Evolutionary conservation across 2,797 vertebrate genomes (phyloP).

Genomic region (Falco naumanni): DNA sequence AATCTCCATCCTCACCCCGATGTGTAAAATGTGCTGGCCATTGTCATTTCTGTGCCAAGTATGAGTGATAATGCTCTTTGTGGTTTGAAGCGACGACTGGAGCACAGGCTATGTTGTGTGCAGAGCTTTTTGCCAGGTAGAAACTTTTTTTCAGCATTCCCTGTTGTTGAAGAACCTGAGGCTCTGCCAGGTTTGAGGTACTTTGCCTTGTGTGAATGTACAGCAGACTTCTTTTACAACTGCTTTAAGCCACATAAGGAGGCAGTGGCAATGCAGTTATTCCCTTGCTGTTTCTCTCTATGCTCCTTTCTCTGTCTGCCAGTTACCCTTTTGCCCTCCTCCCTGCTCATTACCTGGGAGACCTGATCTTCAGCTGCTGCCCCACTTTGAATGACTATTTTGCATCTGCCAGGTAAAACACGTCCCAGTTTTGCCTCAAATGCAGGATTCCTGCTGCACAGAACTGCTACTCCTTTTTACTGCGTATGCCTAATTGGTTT

Average conservation of each 20-base stretch:
- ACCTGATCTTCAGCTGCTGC: neutral
- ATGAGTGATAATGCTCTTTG: accelerated
- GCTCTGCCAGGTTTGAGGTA: neutral
- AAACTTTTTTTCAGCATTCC: neutral
- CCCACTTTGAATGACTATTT: neutral
- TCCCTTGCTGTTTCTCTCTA: neutral
- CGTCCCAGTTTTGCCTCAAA: neutral
- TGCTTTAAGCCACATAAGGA: accelerated
- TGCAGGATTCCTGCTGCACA: accelerated
- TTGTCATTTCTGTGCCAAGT: neutral
- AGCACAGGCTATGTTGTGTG: accelerated
- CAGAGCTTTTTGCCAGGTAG: neutral
- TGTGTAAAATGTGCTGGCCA: neutral
- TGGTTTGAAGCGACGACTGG: neutral
- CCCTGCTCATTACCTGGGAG: neutral
- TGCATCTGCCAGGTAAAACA: neutral
- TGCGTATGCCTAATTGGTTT: accelerated
- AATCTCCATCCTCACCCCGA: no score
- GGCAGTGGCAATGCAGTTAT: accelerated
- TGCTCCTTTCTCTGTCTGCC: neutral
- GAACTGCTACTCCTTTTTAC: neutral
- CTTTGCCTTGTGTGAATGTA: neutral
- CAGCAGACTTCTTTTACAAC: neutral
- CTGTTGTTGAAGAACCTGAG: accelerated
- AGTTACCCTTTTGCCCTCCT: neutral